Conservation (phyloP, 2,113 vertebrate genomes). For the Pandion haliaetus region DNA sequence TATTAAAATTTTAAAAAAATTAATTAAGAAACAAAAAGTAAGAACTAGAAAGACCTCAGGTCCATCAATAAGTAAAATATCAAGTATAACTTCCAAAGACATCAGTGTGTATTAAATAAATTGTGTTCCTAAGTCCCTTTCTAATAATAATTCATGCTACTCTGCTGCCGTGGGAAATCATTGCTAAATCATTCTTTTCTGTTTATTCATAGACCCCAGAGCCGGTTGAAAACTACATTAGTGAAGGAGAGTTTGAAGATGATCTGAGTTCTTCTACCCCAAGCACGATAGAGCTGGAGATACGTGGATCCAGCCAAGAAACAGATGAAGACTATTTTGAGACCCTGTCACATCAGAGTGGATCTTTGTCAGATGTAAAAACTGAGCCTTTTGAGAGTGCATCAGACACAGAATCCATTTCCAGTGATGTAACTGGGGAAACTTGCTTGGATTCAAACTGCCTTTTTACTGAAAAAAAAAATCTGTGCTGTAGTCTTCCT, state of each 20-base stretch:
- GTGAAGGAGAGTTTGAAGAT: slow-evolving; percentile 67
- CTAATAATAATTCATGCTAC: neutral
- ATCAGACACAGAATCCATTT: slow-evolving; percentile 64
- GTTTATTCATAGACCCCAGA: slow-evolving; percentile 76
- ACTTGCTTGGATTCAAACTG: slow-evolving; percentile 6
- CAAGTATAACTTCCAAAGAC: neutral
- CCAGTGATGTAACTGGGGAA: slow-evolving; percentile 45
- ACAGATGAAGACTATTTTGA: slow-evolving; percentile 74
- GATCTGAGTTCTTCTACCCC: slow-evolving; percentile 40
- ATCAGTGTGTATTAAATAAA: neutral
- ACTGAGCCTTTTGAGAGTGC: slow-evolving; percentile 74
- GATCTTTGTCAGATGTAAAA: slow-evolving; percentile 74
- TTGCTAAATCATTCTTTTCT: slow-evolving; percentile 16
- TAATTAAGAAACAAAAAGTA: neutral
- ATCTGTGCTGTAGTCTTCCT: neutral
- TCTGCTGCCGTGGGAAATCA: neutral
- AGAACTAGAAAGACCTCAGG: neutral
- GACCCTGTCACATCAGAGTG: slow-evolving; percentile 74
- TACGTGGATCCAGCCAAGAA: slow-evolving; percentile 66
- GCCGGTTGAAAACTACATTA: slow-evolving; percentile 68
- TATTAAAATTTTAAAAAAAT: neutral
- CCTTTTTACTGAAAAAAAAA: neutral
- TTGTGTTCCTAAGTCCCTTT: neutral
- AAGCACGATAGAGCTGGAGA: slow-evolving; percentile 40
- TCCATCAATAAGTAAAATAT: neutral